Percentiles rank a stretch among this genome's conserved stretches.
These are phyloP conservation scores for Promerops cafer DNA, from an alignment of 2,113 vertebrate genomes.

Conservation along the genomic window DNA sequence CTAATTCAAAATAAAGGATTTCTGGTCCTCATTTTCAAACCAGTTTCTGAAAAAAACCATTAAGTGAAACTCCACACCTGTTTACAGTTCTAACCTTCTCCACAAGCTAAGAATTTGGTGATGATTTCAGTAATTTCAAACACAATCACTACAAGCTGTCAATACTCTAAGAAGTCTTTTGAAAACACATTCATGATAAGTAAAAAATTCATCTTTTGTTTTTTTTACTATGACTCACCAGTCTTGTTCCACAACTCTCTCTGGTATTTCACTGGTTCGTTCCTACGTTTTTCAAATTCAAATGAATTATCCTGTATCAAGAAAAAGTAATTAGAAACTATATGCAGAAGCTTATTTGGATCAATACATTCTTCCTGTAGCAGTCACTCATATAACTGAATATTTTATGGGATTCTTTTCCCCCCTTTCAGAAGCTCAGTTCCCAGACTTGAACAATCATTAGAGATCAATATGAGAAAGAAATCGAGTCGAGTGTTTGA, in stretches of 20 bases:
- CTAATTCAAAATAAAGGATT: not conserved
- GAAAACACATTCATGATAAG: not conserved
- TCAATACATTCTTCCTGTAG: not conserved
- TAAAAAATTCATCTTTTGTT: fast-evolving
- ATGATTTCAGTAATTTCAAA: not conserved
- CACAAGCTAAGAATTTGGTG: not conserved
- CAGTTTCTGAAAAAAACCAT: not conserved
- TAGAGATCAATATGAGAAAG: not conserved
- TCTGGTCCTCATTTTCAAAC: not conserved
- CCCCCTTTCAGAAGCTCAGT: not conserved
- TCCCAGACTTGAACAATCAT: not conserved
- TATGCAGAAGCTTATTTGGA: not conserved
- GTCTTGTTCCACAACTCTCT: conserved; percentile 91
- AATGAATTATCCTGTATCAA: conserved; percentile 87
- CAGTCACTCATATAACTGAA: not conserved
- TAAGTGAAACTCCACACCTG: not conserved
- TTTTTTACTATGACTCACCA: conserved; percentile 69
- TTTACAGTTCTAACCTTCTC: not conserved
- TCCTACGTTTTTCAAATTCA: conserved; percentile 97
- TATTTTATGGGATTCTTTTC: fast-evolving
- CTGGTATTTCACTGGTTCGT: conserved; percentile 91
- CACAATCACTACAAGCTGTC: not conserved
- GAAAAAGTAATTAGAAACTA: not conserved
- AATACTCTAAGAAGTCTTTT: not conserved
- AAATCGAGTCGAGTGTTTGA: not conserved